These are phyloP conservation scores for Macrobrachium rosenbergii DNA, from an alignment of 1,140 invertebrate species.

Conservation along the genomic window DNA sequence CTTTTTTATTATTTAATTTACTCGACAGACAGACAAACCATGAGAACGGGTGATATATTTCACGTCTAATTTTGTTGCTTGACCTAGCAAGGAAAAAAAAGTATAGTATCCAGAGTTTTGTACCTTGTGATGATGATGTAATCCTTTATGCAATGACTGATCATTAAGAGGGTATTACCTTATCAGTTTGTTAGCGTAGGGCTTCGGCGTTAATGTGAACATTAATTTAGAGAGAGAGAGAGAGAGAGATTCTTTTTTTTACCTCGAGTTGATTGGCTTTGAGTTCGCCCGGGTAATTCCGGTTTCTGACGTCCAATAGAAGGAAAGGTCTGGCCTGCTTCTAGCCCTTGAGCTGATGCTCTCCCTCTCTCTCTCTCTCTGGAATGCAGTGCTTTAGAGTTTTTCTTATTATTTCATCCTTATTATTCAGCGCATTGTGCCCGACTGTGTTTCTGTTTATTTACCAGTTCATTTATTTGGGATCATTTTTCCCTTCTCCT, in stretches of 20 bases:
- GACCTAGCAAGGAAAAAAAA: too few species aligned
- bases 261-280: too few species aligned
- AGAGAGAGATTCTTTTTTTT: background rate
- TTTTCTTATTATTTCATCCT: background rate
- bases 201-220: background rate
- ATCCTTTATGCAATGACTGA: too few species aligned
- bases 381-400: background rate
- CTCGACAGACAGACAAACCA: too few species aligned
- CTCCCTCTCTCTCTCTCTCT: conserved; percentile 3
- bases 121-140: too few species aligned
- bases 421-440: background rate
- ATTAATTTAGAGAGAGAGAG: background rate
- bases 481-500: background rate
- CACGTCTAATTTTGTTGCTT: too few species aligned
- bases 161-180: too few species aligned
- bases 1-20: too few species aligned
- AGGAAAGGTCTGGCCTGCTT: background rate
- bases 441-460: background rate
- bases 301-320: background rate
- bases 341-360: background rate
- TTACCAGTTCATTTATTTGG: background rate
- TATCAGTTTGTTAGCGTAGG: too few species aligned
- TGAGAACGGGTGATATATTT: too few species aligned
- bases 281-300: background rate
- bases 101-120: too few species aligned